phyloP scores from a whole-genome alignment of 2,113 vertebrate species.

The Herpetotheres cachinnans region DNA sequence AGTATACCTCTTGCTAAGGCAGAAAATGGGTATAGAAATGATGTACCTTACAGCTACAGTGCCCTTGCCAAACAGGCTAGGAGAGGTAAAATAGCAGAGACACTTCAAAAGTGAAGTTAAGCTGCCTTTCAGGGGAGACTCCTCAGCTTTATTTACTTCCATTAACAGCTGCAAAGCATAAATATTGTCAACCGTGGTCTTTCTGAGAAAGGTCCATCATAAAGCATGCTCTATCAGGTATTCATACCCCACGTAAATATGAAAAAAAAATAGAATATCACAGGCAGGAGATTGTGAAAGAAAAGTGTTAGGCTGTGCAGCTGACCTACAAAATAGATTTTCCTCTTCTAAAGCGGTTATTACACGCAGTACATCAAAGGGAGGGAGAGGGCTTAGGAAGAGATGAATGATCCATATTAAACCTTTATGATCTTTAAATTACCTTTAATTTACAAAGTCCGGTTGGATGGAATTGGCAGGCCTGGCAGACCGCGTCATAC shows the following conservation, averaged over 20 bases:
- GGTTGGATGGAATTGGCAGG: conserved; percentile 66
- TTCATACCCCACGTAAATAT: neutral
- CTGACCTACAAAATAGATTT: conserved; percentile 37
- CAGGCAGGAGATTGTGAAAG: neutral
- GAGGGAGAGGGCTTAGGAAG: conserved; percentile 28
- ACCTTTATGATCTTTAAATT: conserved; percentile 69
- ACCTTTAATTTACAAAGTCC: conserved; percentile 87
- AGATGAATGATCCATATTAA: conserved; percentile 42
- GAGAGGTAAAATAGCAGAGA: neutral
- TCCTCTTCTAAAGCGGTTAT: conserved; percentile 17
- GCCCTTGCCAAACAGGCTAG: neutral
- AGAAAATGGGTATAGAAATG: neutral
- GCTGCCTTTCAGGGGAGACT: neutral
- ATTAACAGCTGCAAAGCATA: neutral
- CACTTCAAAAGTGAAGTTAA: neutral
- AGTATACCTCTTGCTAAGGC: neutral
- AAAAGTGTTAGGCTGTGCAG: neutral
- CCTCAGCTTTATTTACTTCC: neutral
- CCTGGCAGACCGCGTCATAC: conserved; percentile 79
- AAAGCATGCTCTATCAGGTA: neutral
- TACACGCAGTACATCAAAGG: neutral
- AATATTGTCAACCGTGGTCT: neutral
- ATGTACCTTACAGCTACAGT: neutral
- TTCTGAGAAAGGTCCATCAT: neutral
- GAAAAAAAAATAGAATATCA: neutral